Conservation (phyloP, 1,140 invertebrate genomes). For the Matsumurasca onukii region DNA sequence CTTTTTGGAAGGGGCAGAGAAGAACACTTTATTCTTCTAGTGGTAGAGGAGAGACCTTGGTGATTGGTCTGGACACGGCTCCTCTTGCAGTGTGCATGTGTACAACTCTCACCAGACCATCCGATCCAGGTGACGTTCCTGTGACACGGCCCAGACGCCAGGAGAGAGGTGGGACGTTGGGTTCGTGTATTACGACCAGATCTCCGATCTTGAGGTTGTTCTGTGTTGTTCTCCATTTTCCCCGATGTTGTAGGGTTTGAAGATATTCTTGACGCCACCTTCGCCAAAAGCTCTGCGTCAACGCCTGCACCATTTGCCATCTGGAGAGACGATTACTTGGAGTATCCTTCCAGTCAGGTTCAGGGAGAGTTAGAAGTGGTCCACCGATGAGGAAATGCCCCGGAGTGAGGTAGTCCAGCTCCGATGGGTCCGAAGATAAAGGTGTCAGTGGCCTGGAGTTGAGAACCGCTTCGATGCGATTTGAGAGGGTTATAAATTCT, state of each 20-base stretch:
- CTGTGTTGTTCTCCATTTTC: not conserved
- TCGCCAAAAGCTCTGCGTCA: not conserved
- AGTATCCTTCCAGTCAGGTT: not conserved
- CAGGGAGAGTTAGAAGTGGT: not conserved
- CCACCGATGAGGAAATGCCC: not conserved
- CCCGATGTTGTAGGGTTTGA: not conserved
- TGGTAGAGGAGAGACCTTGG: not conserved
- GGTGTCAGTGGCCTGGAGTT: not conserved
- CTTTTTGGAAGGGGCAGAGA: too few species aligned
- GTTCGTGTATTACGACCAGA: not conserved
- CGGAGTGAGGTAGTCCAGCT: not conserved
- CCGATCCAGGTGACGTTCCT: not conserved
- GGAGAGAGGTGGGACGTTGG: not conserved
- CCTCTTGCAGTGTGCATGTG: not conserved
- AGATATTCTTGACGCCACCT: not conserved
- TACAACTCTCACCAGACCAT: not conserved
- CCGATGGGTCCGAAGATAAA: not conserved
- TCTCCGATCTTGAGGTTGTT: not conserved
- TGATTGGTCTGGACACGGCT: not conserved
- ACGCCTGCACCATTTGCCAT: not conserved
- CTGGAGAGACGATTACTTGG: not conserved
- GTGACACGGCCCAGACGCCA: not conserved
- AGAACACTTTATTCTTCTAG: too few species aligned
- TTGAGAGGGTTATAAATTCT: conserved; percentile 9
- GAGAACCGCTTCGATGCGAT: not conserved